Evolutionary conservation across 2,888 invertebrate genomes (phyloP), one percentile per base, ranked within the genome.

Genomic region (Lasioglossum malachurum): DNA sequence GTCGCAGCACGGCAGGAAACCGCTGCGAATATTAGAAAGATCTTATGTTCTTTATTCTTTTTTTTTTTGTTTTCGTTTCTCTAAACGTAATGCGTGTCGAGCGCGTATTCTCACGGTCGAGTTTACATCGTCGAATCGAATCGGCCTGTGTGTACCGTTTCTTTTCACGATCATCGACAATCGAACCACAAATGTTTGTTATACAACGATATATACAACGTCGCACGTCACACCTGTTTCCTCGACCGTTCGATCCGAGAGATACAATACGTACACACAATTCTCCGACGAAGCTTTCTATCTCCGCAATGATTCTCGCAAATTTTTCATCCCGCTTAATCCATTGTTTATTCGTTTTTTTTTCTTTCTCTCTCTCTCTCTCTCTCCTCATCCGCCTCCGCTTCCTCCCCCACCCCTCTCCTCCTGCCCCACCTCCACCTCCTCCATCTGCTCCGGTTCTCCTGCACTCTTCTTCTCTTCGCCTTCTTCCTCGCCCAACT

Each of bases 191-290:
- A 75, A 57, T 12, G 49, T 69, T 38, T n/a, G 67, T 69, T 74
- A 44, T 64, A 23, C 64, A 64, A 64, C 77, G 69, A 75, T 75
- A 77, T 31, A 74, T n/a, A 53, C 46, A 75, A 75, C 74, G 82
- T 67, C 57, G 44, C 84, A 78, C 78, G 82, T 71, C 77, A 84
- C 84, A 78, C 74, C 73, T 78, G 67, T 60, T 41, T 16, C 27
- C 74, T 38, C 31, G 10, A 67, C n/a, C 23, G n/a, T 46, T 69
- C 31, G 12, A 31, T n/a, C 23, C 31, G 64, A 38, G 14, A 41
- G 53, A 60, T 46, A 71, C 72, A 23, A 71, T 44, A 53, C 31
- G 16, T 49, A 12, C 0, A 27, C 2, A 75, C n/a, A 71, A n/a
- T 38, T 23, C 46, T 67, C 75, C 38, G 5, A 14, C 27, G 27